Evolutionary conservation across 64 coral and sea anemone species (phyloP), one percentile per base, ranked within the genome.

Genomic region (Stichodactyla helianthus): DNA sequence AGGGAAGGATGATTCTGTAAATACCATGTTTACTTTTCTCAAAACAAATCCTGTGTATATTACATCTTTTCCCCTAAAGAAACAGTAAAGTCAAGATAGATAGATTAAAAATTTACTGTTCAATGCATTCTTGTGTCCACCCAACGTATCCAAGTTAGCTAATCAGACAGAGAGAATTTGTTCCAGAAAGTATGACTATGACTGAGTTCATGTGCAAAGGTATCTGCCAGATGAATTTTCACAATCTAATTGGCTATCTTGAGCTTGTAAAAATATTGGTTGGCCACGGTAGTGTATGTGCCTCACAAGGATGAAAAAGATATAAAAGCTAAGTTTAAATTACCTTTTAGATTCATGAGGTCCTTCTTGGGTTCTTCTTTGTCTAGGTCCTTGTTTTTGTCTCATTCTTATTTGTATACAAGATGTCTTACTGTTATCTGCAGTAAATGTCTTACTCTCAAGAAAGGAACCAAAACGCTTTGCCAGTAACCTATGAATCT

Each of bases 11-110:
- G 10, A 14, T 28, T 59, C 35, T 44, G 35, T 20, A 65, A 65
- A 74, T 74, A 95, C 93, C 77, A 84, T 89, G 50, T 95, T 95
- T 86, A 51, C 88, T 59, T 95, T 95, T 53, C 76, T 25, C 51
- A 95, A 71, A 50, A 91, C 78, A 92, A 95, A 95, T 54, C 90
- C 87, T 52, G 93, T 95, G 87, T 92, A 95, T 35, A 88, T 79
- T 53, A 6, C 54, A 6, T 88, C 79, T 53, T 55, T 85, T 44
- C 67, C 81, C 31, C 86, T 88, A 50, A 17, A 82, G 12, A 74
- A 74, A 14, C 22, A 23, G 22, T n/a, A 22, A 26, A 31, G 2
- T 27, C 25, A n/a, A 12, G 8, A 74, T 74, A 31, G 6, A 60
- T 60, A 20, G 5, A 63, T 16, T 20, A 18, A 18, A 16, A 0